Percentiles rank a stretch among this genome's conserved stretches.
Evolutionary conservation across 2,797 vertebrate species (phyloP).

Genomic region (Melanotaenia boesemani): DNA sequence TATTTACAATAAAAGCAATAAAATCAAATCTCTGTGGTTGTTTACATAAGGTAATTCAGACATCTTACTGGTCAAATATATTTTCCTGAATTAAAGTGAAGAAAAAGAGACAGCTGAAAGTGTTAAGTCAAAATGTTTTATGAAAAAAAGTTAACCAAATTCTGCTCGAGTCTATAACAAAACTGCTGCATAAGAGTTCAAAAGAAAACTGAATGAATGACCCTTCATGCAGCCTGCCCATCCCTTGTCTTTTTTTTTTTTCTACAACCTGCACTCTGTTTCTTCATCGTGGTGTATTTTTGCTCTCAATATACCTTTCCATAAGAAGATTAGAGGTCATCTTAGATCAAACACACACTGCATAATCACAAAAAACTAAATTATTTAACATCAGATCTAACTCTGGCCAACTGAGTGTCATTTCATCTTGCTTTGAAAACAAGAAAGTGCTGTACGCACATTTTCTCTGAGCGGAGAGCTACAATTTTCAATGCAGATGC

Average conservation of each 20-base stretch:
- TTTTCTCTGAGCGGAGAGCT: conserved; percentile 18
- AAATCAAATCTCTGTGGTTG: not conserved
- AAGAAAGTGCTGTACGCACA: conserved; percentile 15
- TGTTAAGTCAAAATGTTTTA: not conserved
- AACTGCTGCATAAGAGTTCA: not conserved
- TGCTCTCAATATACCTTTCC: not conserved
- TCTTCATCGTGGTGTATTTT: not conserved
- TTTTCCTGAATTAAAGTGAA: not conserved
- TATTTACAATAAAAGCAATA: not conserved
- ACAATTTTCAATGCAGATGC: conserved; percentile 1
- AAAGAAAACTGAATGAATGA: not conserved
- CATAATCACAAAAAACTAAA: conserved; percentile 10
- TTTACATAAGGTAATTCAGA: not conserved
- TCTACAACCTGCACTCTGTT: conserved; percentile 12
- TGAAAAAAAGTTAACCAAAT: not conserved
- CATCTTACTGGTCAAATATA: not conserved
- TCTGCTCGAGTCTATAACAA: not conserved
- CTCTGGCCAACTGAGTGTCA: conserved; percentile 15
- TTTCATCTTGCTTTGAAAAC: conserved; percentile 30
- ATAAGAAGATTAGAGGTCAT: not conserved
- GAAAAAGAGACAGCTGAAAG: not conserved
- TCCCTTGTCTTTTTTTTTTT: not conserved
- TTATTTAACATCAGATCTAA: conserved; percentile 31
- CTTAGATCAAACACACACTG: conserved; percentile 19
- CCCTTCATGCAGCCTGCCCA: not conserved